A percentile compares a stretch with the other conserved stretches of the same genome.
These are phyloP conservation scores for Subacronicta megacephala DNA, from an alignment of 2,888 invertebrate genomes.

Conservation along the genomic window DNA sequence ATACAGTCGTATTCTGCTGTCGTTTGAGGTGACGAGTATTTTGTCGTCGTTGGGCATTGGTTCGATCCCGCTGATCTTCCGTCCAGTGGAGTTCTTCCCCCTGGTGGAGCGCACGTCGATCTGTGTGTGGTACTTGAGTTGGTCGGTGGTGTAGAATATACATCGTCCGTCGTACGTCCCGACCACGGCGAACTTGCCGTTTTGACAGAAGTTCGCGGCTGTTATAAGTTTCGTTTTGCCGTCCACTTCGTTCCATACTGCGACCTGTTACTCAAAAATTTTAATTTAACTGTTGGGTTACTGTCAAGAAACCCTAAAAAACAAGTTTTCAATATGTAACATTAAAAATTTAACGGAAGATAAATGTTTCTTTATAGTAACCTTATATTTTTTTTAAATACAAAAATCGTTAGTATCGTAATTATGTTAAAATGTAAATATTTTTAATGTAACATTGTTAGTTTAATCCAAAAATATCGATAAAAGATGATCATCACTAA, in stretches of 20 bases:
- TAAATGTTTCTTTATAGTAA: no score
- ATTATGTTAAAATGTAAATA: no score
- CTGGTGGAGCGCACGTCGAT: constrained; percentile 98
- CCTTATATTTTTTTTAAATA: no score
- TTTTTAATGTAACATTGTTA: no score
- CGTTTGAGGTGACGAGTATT: constrained; percentile 99
- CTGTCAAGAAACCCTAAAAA: no score
- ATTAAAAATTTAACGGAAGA: no score
- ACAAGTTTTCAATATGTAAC: no score
- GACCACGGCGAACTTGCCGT: constrained; percentile 99
- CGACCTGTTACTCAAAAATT: constrained; percentile 89
- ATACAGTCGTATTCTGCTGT: constrained; percentile 98
- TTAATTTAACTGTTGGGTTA: no score
- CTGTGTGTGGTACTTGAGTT: constrained; percentile 99
- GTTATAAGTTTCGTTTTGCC: constrained; percentile 98
- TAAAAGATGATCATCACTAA: no score
- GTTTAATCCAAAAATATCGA: no score
- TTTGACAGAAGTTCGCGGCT: constrained; percentile 98
- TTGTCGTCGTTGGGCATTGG: constrained; percentile 98
- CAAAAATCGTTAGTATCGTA: no score
- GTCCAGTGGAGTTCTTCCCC: constrained; percentile 98
- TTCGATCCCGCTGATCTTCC: constrained; percentile 99
- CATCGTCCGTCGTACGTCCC: constrained; percentile 99
- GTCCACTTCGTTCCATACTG: constrained; percentile 99
- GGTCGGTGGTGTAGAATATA: constrained; percentile 99